These are phyloP conservation scores for Idaea straminata DNA, from an alignment of 2,888 invertebrate species.

Conservation along the genomic window DNA sequence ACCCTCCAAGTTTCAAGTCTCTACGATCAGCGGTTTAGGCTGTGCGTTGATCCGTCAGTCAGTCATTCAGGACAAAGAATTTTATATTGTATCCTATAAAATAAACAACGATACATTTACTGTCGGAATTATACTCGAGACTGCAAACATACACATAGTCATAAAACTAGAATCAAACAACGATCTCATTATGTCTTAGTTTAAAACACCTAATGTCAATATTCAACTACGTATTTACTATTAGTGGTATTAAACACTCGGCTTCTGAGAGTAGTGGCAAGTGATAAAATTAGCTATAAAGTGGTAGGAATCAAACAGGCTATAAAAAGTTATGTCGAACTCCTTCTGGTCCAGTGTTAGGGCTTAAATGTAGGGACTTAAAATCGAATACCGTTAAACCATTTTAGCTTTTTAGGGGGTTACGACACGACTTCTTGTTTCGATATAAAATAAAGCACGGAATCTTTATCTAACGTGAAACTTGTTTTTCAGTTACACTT, in stretches of 20 bases:
- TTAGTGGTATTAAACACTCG: not conserved
- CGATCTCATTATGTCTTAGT: not conserved
- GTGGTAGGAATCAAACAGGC: conserved; percentile 18
- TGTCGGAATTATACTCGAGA: not conserved
- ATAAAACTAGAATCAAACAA: not conserved
- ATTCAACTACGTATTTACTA: not conserved
- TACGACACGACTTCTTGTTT: conserved; percentile 30
- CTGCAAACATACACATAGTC: not conserved
- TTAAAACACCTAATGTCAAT: not conserved
- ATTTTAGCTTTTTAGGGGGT: conserved; percentile 34
- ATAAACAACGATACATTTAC: not conserved
- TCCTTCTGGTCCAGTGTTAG: conserved; percentile 39
- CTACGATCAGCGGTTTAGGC: too few species aligned
- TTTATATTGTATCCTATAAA: not conserved
- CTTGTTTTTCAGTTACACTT: too few species aligned
- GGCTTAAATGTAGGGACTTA: conserved; percentile 54
- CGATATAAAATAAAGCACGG: too few species aligned
- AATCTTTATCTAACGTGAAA: too few species aligned
- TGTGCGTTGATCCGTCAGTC: too few species aligned
- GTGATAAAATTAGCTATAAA: conserved; percentile 27
- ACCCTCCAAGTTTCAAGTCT: too few species aligned
- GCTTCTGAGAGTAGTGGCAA: conserved; percentile 5
- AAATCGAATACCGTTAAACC: conserved; percentile 54
- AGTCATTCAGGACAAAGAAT: too few species aligned
- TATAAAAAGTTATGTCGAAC: conserved; percentile 38